A percentile compares a stretch with the other conserved stretches of the same genome.
phyloP scores from a whole-genome alignment of 2,113 vertebrate species.

The Seriola quinqueradiata region DNA sequence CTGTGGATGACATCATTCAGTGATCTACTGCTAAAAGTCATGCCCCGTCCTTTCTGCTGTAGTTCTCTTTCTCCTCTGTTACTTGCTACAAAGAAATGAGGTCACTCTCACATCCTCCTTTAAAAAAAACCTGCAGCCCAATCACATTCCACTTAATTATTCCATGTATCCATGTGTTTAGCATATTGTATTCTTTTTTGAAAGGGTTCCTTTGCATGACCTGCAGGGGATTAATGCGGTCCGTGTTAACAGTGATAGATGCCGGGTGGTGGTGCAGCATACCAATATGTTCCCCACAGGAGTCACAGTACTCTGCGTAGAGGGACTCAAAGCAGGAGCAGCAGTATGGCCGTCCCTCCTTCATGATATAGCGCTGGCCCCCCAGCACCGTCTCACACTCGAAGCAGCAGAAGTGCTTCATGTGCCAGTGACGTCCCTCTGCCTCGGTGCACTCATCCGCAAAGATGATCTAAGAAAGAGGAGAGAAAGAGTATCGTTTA shows the following conservation, averaged over 20 bases:
- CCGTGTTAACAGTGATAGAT: conserved; percentile 24
- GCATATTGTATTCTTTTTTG: conserved; percentile 1
- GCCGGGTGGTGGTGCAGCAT: conserved; percentile 55
- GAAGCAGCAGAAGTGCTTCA: conserved; percentile 99
- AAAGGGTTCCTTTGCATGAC: conserved; percentile 8
- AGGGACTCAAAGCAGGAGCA: conserved; percentile 98
- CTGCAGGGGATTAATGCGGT: conserved; percentile 9
- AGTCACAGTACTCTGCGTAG: conserved; percentile 97
- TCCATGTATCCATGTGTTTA: background rate
- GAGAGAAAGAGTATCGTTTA: conserved; percentile 58
- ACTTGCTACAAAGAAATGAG: conserved; percentile 20
- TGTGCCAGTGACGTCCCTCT: conserved; percentile 98
- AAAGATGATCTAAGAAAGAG: conserved; percentile 92
- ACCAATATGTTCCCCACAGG: conserved; percentile 98
- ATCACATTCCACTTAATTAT: background rate
- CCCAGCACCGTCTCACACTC: conserved; percentile 96
- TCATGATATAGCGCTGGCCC: conserved; percentile 99
- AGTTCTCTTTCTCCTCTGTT: background rate
- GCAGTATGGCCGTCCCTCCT: conserved; percentile 97
- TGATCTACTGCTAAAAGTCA: conserved; percentile 40
- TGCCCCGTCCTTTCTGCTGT: conserved; percentile 9
- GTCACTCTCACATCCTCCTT: conserved; percentile 35
- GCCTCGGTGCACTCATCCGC: conserved; percentile 98
- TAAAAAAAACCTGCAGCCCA: conserved; percentile 9
- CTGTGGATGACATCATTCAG: conserved; percentile 21